Evolutionary conservation across 2,797 vertebrate genomes (phyloP).

Genomic region (Scolopax bukidnonensis): DNA sequence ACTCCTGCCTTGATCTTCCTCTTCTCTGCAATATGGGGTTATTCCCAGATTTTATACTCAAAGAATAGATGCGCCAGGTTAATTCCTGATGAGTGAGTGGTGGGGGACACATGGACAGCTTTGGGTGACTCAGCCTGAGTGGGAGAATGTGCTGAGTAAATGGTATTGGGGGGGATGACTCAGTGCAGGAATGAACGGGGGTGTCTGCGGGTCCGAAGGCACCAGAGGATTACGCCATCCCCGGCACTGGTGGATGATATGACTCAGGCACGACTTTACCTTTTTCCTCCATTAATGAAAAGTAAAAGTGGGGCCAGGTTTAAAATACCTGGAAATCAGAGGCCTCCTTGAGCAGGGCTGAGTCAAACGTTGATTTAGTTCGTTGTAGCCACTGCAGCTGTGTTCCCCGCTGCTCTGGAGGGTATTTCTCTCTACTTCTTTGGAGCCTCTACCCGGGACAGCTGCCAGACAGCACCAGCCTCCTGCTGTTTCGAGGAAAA

Average conservation of each 20-base stretch:
- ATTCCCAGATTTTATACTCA: neutral
- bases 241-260: neutral
- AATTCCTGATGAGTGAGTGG: neutral
- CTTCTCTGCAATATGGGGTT: neutral
- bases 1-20: neutral
- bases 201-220: neutral
- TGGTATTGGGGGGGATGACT: constrained; percentile 17
- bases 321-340: neutral
- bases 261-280: neutral
- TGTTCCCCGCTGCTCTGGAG: neutral
- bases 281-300: neutral
- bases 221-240: neutral
- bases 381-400: neutral
- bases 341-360: neutral
- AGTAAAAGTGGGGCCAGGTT: neutral
- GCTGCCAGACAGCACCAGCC: neutral
- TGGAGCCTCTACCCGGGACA: neutral
- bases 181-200: neutral
- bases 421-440: neutral
- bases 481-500: neutral
- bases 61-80: neutral
- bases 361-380: neutral
- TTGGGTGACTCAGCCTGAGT: constrained; percentile 42
- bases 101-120: neutral
- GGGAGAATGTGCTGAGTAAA: constrained; percentile 30